Evolutionary conservation across 2,113 vertebrate genomes (phyloP), one percentile per base, ranked within the genome.

Genomic region (Panthera uncia): DNA sequence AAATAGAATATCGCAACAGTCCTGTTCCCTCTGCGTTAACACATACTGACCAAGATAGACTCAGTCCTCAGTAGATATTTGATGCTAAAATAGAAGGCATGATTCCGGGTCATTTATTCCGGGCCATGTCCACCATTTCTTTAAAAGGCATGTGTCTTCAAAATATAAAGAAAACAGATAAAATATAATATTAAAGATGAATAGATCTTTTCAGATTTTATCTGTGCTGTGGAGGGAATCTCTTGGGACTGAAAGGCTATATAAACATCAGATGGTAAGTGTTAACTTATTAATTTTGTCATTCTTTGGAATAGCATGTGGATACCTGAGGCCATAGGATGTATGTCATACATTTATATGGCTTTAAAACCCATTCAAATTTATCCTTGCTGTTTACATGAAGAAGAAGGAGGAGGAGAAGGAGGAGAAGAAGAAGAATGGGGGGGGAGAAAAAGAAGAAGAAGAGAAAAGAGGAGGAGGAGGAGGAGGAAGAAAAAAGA

Each of bases 21-120:
- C 6, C 18, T 52, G 18, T 41, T 38, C 48, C 18, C 25, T 31
- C 27, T 3, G 3, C 10, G 29, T 3, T 15, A 23, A 9, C 4
- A 11, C 55, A 15, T 0, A 3, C 4, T 3, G 12, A 2, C 15
- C 31, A 8, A 16, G 2, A 38, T 29, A 63, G 10, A 13, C 23
- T 36, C 27, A 27, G 8, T 50, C 33, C 31, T 66, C 25, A 31
- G 9, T 2, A 29, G 65, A 55, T 50, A 66, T 25, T 55, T n/a
- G 25, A n/a, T 1, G 1, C 14, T 71, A 19, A 7, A 29, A 52
- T 36, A 23, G 33, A 69, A 82, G 50, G 2, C 33, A 4, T 31
- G 25, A 6, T 23, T 48, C 38, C 6, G 2, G 18, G 1, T 29
- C 4, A 7, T 65, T 80, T 63, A 8, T 23, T 55, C 33, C 4